phyloP scores from a whole-genome alignment of 2,113 vertebrate species.

The Suricata suricatta region DNA sequence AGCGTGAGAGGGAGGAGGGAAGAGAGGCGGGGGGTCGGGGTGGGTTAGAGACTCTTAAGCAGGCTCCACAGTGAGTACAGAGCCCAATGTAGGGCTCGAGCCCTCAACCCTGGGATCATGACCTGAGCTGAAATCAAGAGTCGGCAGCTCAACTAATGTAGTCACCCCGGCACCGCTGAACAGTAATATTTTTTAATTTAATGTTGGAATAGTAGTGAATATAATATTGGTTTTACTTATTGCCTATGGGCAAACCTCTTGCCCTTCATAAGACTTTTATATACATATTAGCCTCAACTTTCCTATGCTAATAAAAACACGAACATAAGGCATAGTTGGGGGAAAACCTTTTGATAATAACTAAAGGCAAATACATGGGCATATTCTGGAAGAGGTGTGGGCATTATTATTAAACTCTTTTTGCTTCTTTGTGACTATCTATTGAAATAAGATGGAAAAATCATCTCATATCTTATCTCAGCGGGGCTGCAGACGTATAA shows the following conservation, averaged over 20 bases:
- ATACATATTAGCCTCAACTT: neutral
- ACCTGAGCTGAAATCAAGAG: no score
- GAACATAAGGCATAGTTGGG: neutral
- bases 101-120: no score
- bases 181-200: neutral
- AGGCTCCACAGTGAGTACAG: no score
- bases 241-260: neutral
- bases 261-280: neutral
- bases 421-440: neutral
- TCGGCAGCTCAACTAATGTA: no score
- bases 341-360: neutral
- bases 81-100: no score
- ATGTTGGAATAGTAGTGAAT: neutral
- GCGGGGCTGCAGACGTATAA: neutral
- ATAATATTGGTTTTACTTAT: neutral
- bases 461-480: neutral
- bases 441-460: neutral
- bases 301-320: neutral
- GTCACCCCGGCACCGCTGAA: neutral
- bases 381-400: neutral
- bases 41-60: no score
- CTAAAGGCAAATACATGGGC: neutral
- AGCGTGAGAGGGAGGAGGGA: no score
- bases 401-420: neutral
- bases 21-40: no score